These are phyloP conservation scores for Ptychochromis oligacanthus DNA, from an alignment of 2,113 vertebrate species.

Conservation along the genomic window DNA sequence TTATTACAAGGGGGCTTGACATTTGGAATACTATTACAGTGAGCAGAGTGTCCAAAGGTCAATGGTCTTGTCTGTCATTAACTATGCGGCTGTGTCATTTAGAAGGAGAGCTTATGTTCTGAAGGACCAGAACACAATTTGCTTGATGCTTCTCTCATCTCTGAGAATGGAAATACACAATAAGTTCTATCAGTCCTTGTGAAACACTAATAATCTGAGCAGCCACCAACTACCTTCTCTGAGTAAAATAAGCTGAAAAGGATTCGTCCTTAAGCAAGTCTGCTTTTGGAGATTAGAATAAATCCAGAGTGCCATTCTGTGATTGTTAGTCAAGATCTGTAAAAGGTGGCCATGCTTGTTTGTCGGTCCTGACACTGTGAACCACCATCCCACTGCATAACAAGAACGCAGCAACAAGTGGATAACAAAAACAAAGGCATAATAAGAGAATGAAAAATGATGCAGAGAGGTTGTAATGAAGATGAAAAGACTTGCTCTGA, in stretches of 20 bases:
- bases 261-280: conserved; percentile 3
- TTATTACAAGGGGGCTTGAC: conserved; percentile 56
- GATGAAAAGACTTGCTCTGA: conserved; percentile 74
- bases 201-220: neutral
- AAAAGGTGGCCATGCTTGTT: conserved; percentile 37
- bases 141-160: conserved; percentile 27
- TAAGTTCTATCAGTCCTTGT: neutral
- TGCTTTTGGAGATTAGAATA: neutral
- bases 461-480: conserved; percentile 72
- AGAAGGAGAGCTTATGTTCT: conserved; percentile 25
- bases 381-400: conserved; percentile 33
- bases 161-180: neutral
- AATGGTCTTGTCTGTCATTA: conserved; percentile 54
- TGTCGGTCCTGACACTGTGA: neutral
- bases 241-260: neutral
- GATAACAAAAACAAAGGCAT: conserved; percentile 69
- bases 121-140: conserved; percentile 35
- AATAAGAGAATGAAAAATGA: conserved; percentile 76
- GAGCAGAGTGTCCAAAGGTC: conserved; percentile 64
- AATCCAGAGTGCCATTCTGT: conserved; percentile 9
- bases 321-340: conserved; percentile 34
- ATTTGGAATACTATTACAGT: conserved; percentile 62
- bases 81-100: conserved; percentile 2
- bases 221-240: neutral
- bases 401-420: conserved; percentile 38